These are phyloP conservation scores for Epinotia brunnichana DNA, from an alignment of 2,888 invertebrate genomes.

Conservation along the genomic window DNA sequence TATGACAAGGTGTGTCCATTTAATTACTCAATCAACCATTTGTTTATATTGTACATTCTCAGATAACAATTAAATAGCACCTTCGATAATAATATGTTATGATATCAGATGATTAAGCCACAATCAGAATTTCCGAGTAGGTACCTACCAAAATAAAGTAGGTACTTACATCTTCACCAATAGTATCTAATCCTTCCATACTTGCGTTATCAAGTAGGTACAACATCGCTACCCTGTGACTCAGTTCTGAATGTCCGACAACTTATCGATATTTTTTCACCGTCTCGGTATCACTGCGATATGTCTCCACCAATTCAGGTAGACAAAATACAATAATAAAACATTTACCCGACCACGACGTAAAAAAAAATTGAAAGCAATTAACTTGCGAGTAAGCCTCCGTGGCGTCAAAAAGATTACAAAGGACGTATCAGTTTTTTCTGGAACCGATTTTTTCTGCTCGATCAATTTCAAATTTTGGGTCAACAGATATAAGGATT, in stretches of 20 bases:
- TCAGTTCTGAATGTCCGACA: slow-evolving; percentile 53
- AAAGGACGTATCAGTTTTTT: slow-evolving; percentile 80
- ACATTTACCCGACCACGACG: slow-evolving; percentile 65
- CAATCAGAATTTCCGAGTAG: not conserved
- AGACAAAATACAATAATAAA: slow-evolving; percentile 76
- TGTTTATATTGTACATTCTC: not conserved
- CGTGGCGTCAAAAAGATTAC: slow-evolving; percentile 81
- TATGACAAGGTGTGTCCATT: no score
- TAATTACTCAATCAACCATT: not conserved
- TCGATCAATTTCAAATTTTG: slow-evolving; percentile 51
- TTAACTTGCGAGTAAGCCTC: slow-evolving; percentile 76
- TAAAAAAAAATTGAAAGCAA: slow-evolving; percentile 75
- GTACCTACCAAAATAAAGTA: not conserved
- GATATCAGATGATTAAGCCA: not conserved
- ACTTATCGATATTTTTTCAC: slow-evolving; percentile 63
- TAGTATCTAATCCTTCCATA: slow-evolving; percentile 50
- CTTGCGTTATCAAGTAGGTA: slow-evolving; percentile 61
- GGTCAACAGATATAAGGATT: slow-evolving; percentile 50
- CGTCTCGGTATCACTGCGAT: slow-evolving; percentile 62
- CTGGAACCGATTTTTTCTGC: slow-evolving; percentile 47
- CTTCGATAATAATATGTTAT: not conserved
- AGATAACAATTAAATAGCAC: not conserved
- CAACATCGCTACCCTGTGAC: slow-evolving; percentile 67
- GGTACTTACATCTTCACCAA: slow-evolving; percentile 23
- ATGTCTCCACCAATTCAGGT: slow-evolving; percentile 77